Percentiles rank a stretch among this genome's conserved stretches.
Evolutionary conservation across 2,113 vertebrate species (phyloP).

Genomic region (Phalacrocorax pelagicus): DNA sequence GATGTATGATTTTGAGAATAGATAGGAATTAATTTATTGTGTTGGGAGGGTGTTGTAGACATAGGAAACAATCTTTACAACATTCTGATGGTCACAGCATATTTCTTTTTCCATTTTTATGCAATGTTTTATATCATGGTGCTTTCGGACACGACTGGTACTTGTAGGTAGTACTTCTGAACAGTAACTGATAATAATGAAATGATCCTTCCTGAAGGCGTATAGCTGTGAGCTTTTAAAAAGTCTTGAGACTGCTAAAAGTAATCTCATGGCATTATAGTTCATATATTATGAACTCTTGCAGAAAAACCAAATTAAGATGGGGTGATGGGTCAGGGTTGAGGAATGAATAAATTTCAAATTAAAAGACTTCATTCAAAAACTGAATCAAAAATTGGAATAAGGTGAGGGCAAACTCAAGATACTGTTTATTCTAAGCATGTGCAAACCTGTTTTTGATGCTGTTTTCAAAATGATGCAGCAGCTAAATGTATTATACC

Average conservation of each 20-base stretch:
- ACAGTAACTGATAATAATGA: background rate
- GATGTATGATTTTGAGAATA: background rate
- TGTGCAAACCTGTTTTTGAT: constrained; percentile 30
- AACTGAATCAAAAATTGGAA: background rate
- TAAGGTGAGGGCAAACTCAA: background rate
- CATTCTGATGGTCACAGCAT: background rate
- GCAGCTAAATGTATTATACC: constrained; percentile 29
- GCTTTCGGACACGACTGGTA: background rate
- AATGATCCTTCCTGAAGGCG: background rate
- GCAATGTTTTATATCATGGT: background rate
- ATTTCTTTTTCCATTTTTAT: background rate
- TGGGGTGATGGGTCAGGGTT: background rate
- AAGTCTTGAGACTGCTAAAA: background rate
- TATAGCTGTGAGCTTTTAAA: background rate
- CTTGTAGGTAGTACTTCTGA: background rate
- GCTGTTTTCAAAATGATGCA: constrained; percentile 39
- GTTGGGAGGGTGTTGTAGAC: background rate
- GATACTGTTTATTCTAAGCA: constrained; percentile 31
- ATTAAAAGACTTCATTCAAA: background rate
- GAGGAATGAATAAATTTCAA: background rate
- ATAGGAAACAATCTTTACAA: background rate
- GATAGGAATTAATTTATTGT: background rate
- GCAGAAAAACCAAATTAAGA: background rate
- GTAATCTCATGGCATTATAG: background rate
- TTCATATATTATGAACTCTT: background rate